Base-by-base conservation (phyloP, 2,113 vertebrate species). In the Sterna hirundo region DNA sequence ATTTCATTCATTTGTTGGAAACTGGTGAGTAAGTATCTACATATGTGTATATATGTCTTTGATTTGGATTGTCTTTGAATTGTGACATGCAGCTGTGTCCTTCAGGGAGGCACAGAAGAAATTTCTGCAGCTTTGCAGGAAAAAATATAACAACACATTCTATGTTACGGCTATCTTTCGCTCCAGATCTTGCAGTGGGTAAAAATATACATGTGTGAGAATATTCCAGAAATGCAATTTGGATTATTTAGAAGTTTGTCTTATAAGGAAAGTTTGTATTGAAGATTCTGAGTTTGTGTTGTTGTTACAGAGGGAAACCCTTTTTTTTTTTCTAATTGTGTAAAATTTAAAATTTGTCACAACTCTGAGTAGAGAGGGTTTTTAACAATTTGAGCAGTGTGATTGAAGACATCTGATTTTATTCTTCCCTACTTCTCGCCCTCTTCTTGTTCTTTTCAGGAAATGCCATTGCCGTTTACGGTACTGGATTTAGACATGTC, bases 401-500 rank as follows among this genome's bases (percentile, higher is more conserved):
- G 60, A 64, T 19, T 88, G 54, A 93, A 95, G 71, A 49, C 27
- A n/a, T 77, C 74, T 62, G 69, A 76, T 81, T 90, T 74, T 72
- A 46, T 60, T 60, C 36, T 74, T 82, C 26, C 11, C 4, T 47
- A 2, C 46, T 82, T 94, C 46, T 82, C 0, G 0, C 54, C 54
- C 65, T 89, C 40, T 36, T 83, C n/a, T 92, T 66, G 11, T 81
- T 90, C 89, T 83, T 95, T 97, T 97, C 71, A 83, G 93, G 75
- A 93, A 93, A 88, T 94, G 71, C 87, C 47, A 57, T 77, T 94
- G 90, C 81, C 22, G 11, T 70, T 84, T 55, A 44, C 57, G 47
- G 44, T 80, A 8, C 76, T 88, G 60, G 60, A 58, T 90, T 70
- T 93, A 93, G 91, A 78, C 7, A 1, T 77, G 58, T 55, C 46